Evolutionary conservation across 2,888 invertebrate species (phyloP), one percentile per base, ranked within the genome.

Genomic region (Tenthredo mesomela): DNA sequence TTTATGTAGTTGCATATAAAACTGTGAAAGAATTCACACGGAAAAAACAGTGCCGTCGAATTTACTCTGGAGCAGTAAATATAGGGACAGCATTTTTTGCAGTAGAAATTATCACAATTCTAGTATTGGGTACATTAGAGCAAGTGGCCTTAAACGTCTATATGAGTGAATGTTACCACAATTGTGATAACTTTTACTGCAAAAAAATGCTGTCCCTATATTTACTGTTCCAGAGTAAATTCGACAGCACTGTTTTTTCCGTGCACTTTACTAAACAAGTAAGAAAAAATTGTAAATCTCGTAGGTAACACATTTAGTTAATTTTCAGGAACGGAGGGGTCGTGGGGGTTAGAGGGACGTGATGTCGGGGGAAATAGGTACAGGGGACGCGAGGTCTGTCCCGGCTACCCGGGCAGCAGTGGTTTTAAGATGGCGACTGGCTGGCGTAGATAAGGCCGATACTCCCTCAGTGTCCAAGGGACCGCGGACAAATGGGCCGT

Each of bases 401-500:
- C 82, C 80, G 58, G 70, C 43, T 65, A 67, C 58, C 61, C 78
- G 80, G 82, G 70, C 47, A 85, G 61, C 82, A 61, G 85, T 78
- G 86, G 84, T 87, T 91, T 89, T 91, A 89, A 91, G 91, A 92
- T 92, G 92, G 91, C 91, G 91, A 91, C 91, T 92, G 91, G 89
- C 88, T 86, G 88, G 85, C 85, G 84, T 88, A 89, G 91, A 91
- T 91, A 91, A 91, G 90, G 84, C 86, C 86, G 85, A 78, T 77
- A 87, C 70, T 84, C 77, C 86, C 85, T 88, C 86, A 87, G 85
- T 89, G 89, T 91, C 91, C 91, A 91, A 88, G 91, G 90, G 89
- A 86, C 87, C 87, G 88, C 84, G 91, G 92, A 93, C 93, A 92
- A 93, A 93, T 93, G 92, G 91, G 92, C 92, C 92, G 93, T 93